phyloP scores from a whole-genome alignment of 35 echinoderm and acorn worm genomes.

The Amphiura filiformis region DNA sequence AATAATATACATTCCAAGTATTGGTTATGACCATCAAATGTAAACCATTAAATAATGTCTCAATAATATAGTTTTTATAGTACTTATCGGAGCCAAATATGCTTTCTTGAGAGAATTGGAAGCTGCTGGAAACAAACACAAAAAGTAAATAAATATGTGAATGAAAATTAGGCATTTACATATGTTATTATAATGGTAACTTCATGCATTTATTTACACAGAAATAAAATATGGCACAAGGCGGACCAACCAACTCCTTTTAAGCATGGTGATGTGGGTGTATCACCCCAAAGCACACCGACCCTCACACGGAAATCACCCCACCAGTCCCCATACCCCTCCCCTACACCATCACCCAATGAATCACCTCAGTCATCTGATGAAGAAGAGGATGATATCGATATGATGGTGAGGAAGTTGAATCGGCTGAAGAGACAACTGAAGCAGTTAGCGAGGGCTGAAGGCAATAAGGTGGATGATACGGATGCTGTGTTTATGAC shows the following conservation, averaged over 20 bases:
- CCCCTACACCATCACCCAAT: constrained; percentile 59
- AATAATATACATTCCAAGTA: no score
- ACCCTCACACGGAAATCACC: constrained; percentile 37
- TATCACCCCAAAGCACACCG: constrained; percentile 19
- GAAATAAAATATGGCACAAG: constrained; percentile 58
- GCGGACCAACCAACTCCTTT: constrained; percentile 40
- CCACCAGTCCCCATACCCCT: constrained; percentile 44
- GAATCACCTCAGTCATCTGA: constrained; percentile 55
- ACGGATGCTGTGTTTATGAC: constrained; percentile 91
- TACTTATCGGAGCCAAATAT: no score
- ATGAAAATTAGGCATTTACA: no score
- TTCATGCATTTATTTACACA: not conserved
- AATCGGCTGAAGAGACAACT: constrained; percentile 72
- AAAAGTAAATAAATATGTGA: no score
- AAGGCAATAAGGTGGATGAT: constrained; percentile 69
- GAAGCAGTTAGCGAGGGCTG: constrained; percentile 29
- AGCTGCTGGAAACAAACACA: no score
- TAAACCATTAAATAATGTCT: no score
- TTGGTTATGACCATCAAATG: no score
- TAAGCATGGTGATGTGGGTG: constrained; percentile 18
- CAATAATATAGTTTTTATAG: no score
- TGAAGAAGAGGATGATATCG: constrained; percentile 80
- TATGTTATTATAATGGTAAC: no score
- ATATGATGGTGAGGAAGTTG: constrained; percentile 67
- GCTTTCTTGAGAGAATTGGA: no score